phyloP scores from a whole-genome alignment of 1,140 invertebrate species.

The Brachionus rotundiformis region DNA sequence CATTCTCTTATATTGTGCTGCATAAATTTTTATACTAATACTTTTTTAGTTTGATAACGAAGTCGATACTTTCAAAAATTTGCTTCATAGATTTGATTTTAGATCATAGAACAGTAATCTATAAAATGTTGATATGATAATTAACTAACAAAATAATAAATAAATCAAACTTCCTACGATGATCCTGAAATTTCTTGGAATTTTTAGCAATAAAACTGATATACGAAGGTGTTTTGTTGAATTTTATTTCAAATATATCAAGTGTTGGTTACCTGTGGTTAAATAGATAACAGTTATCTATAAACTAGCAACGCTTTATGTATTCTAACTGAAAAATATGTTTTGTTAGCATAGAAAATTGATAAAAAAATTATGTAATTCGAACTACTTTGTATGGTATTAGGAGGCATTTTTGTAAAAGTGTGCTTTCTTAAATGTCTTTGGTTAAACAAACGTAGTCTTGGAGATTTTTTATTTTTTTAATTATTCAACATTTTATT shows the following conservation, averaged over 20 bases:
- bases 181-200: no score
- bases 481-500: not conserved
- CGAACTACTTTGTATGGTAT: not conserved
- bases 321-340: not conserved
- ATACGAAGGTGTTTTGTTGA: not conserved
- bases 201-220: not conserved
- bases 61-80: no score
- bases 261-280: not conserved
- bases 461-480: not conserved
- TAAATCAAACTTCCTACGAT: no score
- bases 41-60: no score
- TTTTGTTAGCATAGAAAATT: not conserved
- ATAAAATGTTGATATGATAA: no score
- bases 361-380: not conserved
- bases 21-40: not conserved
- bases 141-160: no score
- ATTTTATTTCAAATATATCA: not conserved
- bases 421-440: not conserved
- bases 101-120: no score
- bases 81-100: no score
- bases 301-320: not conserved
- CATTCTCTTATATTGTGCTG: not conserved
- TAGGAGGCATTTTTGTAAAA: not conserved
- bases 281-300: not conserved
- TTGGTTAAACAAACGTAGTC: not conserved